These are phyloP conservation scores for Pelagia noctiluca DNA, from an alignment of 30 jellyfish, hydroid and myxozoan species.

Conservation along the genomic window DNA sequence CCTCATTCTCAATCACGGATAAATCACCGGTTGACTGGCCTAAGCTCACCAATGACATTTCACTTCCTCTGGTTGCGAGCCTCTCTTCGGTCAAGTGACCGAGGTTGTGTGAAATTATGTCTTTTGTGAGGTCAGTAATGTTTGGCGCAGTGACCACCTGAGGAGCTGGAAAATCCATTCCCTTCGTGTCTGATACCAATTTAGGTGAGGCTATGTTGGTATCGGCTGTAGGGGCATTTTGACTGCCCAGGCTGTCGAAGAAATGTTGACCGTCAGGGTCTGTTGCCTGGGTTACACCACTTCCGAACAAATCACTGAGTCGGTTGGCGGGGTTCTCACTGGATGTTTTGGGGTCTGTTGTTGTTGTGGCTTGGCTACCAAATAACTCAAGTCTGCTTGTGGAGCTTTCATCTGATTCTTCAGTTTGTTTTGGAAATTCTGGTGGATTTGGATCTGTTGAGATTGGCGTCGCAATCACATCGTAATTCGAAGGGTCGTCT, in stretches of 20 bases:
- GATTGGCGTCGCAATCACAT: conserved; percentile 30
- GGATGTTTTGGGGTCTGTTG: background rate
- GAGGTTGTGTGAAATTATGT: conserved; percentile 7
- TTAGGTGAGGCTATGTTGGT: background rate
- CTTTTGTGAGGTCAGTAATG: conserved; percentile 34
- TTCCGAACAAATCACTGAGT: conserved; percentile 7
- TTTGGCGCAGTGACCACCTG: conserved; percentile 9
- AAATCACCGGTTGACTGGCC: conserved; percentile 72
- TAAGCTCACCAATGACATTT: conserved; percentile 63
- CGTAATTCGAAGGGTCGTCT: conserved; percentile 36
- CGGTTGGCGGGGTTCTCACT: background rate
- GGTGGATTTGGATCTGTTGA: background rate
- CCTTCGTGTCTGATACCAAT: background rate
- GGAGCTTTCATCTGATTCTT: background rate
- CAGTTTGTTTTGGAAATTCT: background rate
- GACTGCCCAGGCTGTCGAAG: conserved; percentile 36
- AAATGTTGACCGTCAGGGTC: conserved; percentile 61
- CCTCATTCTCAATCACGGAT: conserved; percentile 41
- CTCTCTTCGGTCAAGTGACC: conserved; percentile 20
- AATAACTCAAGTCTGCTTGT: conserved; percentile 34
- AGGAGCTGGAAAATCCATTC: too few species aligned
- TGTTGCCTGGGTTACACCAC: background rate
- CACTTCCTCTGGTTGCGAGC: conserved; percentile 30
- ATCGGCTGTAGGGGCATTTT: background rate
- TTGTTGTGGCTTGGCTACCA: conserved; percentile 3